Percentiles rank a stretch among this genome's conserved stretches.
phyloP scores from a whole-genome alignment of 2,888 invertebrate genomes.

The Archips crataeganus region DNA sequence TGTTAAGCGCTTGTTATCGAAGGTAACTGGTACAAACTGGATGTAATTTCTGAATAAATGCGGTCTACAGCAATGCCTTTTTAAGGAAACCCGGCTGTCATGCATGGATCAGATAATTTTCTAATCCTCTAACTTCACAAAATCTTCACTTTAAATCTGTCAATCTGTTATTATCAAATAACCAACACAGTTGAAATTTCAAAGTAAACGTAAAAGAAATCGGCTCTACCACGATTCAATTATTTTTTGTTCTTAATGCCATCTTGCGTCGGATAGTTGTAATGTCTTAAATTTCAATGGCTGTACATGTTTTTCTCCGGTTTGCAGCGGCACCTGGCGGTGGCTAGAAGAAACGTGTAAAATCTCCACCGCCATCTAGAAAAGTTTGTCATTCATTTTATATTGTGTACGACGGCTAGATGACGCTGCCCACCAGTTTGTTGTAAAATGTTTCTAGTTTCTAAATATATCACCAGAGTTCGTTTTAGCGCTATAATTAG shows the following conservation, averaged over 20 bases:
- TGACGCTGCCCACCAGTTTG: constrained; percentile 58
- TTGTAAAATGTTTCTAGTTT: constrained; percentile 65
- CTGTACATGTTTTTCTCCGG: neutral
- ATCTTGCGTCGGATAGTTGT: neutral
- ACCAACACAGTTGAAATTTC: neutral
- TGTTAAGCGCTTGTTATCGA: too few species aligned
- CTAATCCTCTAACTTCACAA: too few species aligned
- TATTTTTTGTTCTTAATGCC: neutral
- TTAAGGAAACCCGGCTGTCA: too few species aligned
- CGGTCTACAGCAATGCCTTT: too few species aligned
- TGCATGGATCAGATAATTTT: too few species aligned
- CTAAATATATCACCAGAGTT: constrained; percentile 86
- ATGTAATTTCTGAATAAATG: too few species aligned
- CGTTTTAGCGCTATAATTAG: constrained; percentile 85
- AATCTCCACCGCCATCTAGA: neutral
- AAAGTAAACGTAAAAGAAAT: neutral
- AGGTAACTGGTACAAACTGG: too few species aligned
- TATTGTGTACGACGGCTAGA: constrained; percentile 47
- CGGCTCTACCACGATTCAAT: neutral
- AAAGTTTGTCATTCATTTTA: constrained; percentile 41
- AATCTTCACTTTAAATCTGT: neutral
- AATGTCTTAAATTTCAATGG: neutral
- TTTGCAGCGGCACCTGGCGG: constrained; percentile 43
- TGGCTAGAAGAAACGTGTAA: neutral
- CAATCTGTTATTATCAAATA: too few species aligned